A percentile compares a stretch with the other conserved stretches of the same genome.
Evolutionary conservation across 2,113 vertebrate genomes (phyloP).

Genomic region (Gambusia holbrooki): DNA sequence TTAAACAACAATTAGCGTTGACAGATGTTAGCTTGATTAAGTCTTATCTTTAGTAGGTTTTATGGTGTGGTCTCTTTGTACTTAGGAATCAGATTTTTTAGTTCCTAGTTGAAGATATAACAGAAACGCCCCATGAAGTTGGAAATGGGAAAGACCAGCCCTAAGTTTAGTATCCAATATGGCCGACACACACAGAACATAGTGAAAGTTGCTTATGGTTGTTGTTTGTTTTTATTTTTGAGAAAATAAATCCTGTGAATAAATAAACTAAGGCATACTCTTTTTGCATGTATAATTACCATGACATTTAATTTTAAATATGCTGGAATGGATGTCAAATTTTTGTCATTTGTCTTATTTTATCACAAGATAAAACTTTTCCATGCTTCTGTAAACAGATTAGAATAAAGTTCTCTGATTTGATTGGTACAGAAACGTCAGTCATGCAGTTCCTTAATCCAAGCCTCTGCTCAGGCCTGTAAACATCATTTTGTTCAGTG

Average conservation of each 20-base stretch:
- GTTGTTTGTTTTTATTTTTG: too few species aligned
- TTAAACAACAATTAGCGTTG: too few species aligned
- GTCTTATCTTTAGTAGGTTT: too few species aligned
- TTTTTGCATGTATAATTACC: background rate
- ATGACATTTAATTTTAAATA: background rate
- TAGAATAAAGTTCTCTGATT: too few species aligned
- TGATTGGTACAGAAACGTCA: background rate
- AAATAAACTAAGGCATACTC: background rate
- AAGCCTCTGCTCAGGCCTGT: background rate
- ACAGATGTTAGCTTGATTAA: too few species aligned
- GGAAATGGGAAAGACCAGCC: too few species aligned
- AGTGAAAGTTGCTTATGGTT: background rate
- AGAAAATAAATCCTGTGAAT: background rate
- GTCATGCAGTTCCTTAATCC: background rate
- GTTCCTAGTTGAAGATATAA: too few species aligned
- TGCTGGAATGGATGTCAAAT: background rate
- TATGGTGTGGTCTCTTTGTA: too few species aligned
- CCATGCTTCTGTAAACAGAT: background rate
- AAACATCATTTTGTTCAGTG: conserved; percentile 14
- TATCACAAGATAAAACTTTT: background rate
- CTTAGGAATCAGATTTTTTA: too few species aligned
- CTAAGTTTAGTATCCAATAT: too few species aligned
- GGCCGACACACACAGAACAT: background rate
- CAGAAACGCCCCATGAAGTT: too few species aligned
- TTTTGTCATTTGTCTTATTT: too few species aligned